A percentile compares a stretch with the other conserved stretches of the same genome.
Conservation (phyloP, 2,888 invertebrate genomes). For the Byasa hedistus region DNA sequence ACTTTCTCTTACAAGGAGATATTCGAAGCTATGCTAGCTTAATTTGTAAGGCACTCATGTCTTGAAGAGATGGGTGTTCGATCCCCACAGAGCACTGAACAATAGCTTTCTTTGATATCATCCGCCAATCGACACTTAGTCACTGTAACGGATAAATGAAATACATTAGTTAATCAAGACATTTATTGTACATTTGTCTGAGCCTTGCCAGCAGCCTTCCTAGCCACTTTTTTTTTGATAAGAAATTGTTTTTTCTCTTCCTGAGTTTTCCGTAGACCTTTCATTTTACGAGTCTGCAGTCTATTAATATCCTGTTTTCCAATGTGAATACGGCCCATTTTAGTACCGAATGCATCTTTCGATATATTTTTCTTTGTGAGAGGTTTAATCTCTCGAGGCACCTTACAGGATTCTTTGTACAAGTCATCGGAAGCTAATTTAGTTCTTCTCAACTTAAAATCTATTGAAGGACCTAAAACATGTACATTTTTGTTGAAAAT, state of each 20-base stretch:
- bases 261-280: constrained; percentile 88
- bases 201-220: constrained; percentile 44
- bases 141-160: not conserved
- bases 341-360: constrained; percentile 92
- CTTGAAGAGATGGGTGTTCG: no score
- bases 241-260: constrained; percentile 83
- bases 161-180: constrained; percentile 12
- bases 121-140: not conserved
- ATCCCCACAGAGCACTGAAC: no score
- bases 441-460: constrained; percentile 90
- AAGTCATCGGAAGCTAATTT: constrained; percentile 94
- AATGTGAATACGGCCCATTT: constrained; percentile 95
- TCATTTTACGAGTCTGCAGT: constrained; percentile 94
- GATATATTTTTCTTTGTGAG: constrained; percentile 95
- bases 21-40: no score
- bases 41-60: no score
- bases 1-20: no score
- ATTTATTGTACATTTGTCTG: constrained; percentile 47
- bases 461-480: constrained; percentile 88
- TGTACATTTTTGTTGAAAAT: not conserved
- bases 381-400: constrained; percentile 88
- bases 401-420: constrained; percentile 88
- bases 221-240: constrained; percentile 74
- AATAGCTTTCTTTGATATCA: not conserved
- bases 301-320: constrained; percentile 91